Evolutionary conservation across 2,113 vertebrate genomes (phyloP).

Genomic region (Eclectus roratus): DNA sequence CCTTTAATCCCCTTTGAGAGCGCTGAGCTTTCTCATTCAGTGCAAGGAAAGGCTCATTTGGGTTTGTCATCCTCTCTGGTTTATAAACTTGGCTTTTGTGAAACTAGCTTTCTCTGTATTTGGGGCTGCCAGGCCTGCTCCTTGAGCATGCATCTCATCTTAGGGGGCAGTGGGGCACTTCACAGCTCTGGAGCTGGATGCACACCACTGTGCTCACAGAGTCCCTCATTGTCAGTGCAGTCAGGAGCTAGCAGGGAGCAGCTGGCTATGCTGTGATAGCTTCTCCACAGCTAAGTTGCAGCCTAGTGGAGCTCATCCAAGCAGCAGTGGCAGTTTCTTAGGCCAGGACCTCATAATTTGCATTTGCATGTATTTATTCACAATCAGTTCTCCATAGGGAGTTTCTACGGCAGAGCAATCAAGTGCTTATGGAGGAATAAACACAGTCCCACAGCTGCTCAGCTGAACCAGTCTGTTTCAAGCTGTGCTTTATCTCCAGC

Average conservation of each 20-base stretch:
- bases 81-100: not conserved
- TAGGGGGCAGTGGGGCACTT: not conserved
- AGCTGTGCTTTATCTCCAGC: not conserved
- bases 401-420: not conserved
- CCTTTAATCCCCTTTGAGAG: not conserved
- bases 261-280: not conserved
- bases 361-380: not conserved
- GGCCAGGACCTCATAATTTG: not conserved
- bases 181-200: not conserved
- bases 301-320: not conserved
- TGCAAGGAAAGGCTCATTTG: not conserved
- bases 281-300: not conserved
- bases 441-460: not conserved
- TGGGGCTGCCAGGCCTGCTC: not conserved
- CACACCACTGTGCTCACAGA: not conserved
- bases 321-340: not conserved
- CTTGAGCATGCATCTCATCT: not conserved
- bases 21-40: not conserved
- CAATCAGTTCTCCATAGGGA: not conserved
- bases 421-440: not conserved
- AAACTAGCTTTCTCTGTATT: not conserved
- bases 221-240: not conserved
- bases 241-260: not conserved
- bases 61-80: not conserved
- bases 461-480: not conserved